Evolutionary conservation across 2,113 vertebrate genomes (phyloP).

Genomic region (Ibidorhyncha struthersii): DNA sequence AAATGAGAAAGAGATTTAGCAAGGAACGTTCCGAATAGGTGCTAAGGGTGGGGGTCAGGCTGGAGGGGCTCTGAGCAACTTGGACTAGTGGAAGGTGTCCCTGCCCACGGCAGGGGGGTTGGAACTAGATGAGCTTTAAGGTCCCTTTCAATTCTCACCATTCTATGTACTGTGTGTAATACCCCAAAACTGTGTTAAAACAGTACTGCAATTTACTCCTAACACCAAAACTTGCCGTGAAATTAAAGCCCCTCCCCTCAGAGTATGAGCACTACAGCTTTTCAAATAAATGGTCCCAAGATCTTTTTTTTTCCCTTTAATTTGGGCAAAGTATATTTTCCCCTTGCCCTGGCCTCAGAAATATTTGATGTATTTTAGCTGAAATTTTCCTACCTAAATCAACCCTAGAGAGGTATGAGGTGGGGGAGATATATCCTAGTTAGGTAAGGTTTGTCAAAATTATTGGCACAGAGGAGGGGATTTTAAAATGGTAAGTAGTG

Average conservation of each 20-base stretch:
- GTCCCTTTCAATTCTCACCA: too few relatives aligned
- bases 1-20: background rate
- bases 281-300: background rate
- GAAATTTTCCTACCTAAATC: background rate
- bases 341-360: background rate
- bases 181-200: background rate
- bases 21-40: background rate
- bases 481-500: background rate
- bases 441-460: background rate
- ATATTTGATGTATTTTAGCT: background rate
- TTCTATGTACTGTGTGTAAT: background rate
- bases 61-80: too few relatives aligned
- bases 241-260: background rate
- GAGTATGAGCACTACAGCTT: background rate
- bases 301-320: accelerated
- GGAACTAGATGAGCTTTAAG: too few relatives aligned
- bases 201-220: background rate
- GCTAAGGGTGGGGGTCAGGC: background rate
- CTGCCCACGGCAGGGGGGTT: too few relatives aligned
- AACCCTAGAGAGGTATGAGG: background rate
- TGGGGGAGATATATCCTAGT: background rate
- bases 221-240: background rate
- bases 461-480: background rate
- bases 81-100: too few relatives aligned
- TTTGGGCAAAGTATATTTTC: background rate